Percentiles rank a stretch among this genome's conserved stretches.
phyloP scores from a whole-genome alignment of 2,797 vertebrate genomes.

The Cynopterus sphinx region DNA sequence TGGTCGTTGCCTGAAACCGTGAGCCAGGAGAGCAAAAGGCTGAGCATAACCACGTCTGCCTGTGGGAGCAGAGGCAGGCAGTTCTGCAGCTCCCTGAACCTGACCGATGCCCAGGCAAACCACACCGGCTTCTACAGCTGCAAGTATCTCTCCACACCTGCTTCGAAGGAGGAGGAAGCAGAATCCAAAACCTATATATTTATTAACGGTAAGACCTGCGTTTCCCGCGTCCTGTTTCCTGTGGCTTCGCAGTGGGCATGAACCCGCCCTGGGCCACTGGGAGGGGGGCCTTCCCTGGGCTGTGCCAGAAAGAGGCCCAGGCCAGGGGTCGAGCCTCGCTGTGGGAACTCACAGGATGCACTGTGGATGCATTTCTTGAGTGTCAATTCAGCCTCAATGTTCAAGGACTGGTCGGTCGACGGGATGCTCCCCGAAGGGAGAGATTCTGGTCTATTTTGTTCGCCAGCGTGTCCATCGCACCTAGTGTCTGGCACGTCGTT shows the following conservation, averaged over 20 bases:
- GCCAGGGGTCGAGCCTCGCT: background rate
- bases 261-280: background rate
- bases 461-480: background rate
- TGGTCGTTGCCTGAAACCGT: constrained; percentile 91
- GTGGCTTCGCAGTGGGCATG: background rate
- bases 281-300: background rate
- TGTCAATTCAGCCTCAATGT: background rate
- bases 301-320: background rate
- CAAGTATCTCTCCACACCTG: constrained; percentile 85
- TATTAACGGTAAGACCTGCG: constrained; percentile 92
- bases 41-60: constrained; percentile 86
- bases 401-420: background rate
- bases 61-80: constrained; percentile 89
- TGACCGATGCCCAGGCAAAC: constrained; percentile 85
- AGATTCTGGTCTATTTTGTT: background rate
- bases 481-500: background rate
- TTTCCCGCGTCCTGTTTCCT: constrained; percentile 19
- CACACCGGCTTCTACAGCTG: constrained; percentile 95
- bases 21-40: constrained; percentile 83
- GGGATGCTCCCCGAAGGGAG: background rate
- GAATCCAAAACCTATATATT: constrained; percentile 92
- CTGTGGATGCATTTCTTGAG: background rate
- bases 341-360: background rate
- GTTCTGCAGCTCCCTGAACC: constrained; percentile 91
- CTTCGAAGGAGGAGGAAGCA: constrained; percentile 80